phyloP scores from a whole-genome alignment of 2,888 invertebrate species.

The Gerosis bhagava region DNA sequence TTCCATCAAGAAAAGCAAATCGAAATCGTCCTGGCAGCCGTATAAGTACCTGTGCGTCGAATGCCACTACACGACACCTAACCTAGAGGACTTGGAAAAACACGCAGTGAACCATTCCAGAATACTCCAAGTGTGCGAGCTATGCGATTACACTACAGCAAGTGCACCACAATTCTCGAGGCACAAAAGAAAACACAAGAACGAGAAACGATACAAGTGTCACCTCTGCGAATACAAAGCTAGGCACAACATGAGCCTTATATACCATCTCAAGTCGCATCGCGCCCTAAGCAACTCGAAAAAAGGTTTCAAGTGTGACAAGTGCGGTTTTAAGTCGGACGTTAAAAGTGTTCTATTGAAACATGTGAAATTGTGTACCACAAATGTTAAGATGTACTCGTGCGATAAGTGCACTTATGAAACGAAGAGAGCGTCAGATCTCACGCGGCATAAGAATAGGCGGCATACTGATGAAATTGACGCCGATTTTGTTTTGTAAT shows the following conservation, averaged over 20 bases:
- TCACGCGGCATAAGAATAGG: slow-evolving; percentile 43
- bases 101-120: too few relatives aligned
- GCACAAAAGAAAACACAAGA: slow-evolving; percentile 55
- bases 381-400: slow-evolving; percentile 4
- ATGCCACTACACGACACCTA: slow-evolving; percentile 43
- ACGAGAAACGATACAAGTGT: slow-evolving; percentile 52
- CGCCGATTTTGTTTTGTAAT: slow-evolving; percentile 25
- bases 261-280: slow-evolving; percentile 60
- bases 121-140: slow-evolving; percentile 55
- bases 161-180: slow-evolving; percentile 46
- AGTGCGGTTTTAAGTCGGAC: slow-evolving; percentile 33
- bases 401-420: slow-evolving; percentile 47
- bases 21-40: slow-evolving; percentile 36
- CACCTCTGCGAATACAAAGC: slow-evolving; percentile 58
- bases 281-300: slow-evolving; percentile 2
- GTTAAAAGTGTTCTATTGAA: slow-evolving; percentile 27
- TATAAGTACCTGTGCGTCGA: slow-evolving; percentile 52
- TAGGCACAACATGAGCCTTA: slow-evolving; percentile 56
- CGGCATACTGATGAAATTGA: slow-evolving; percentile 33
- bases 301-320: slow-evolving; percentile 31
- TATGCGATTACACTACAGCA: slow-evolving; percentile 54
- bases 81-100: slow-evolving; percentile 32
- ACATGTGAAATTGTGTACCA: slow-evolving; percentile 28
- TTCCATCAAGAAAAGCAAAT: slow-evolving; percentile 10
- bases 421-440: slow-evolving; percentile 43